Evolutionary conservation across 1,140 invertebrate species (phyloP), one percentile per base, ranked within the genome.

Genomic region (Elymnias hypermnestra): DNA sequence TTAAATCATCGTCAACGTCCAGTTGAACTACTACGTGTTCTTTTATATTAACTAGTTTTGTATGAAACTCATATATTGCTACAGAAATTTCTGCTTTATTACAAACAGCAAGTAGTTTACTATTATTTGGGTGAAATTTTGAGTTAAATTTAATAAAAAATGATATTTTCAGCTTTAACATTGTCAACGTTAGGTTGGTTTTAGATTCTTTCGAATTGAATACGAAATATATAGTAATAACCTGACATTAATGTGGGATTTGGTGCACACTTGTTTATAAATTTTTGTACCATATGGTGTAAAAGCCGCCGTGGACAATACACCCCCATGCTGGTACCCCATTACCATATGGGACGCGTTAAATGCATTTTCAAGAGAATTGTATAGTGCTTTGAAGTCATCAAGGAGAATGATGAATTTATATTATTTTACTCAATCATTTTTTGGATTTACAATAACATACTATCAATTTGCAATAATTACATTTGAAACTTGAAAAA

Each of bases 311-410:
- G 53, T 58, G 73, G 65, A 84, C 81, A 84, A 81, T 82, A 53
- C 60, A 61, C 81, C 79, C 77, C 60, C 63, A 82, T 76, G 58
- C 47, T 52, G 55, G 63, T 63, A 43, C 13, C 71, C 61, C 55
- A 79, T 78, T 73, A 76, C 68, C 77, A 81, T 84, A 82, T 84
- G 79, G 57, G 75, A 76, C 72, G 61, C 58, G 79, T 84, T 84
- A 84, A 83, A 81, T 68, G 63, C 63, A 46, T 63, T 79, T 82
- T 71, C 63, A 82, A 82, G 65, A 74, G 75, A 73, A 69, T 72
- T 56, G 74, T 78, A 83, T 81, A 19, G 40, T 13, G 14, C 43
- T 45, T 43, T 56, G 37, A 46, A 51, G 39, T 57, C 14, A 33
- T 21, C 19, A 49, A 41, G 38, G 40, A 17, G 14, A 13, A 33